phyloP scores from a whole-genome alignment of 1,140 invertebrate genomes.

The Spodoptera frugiperda region DNA sequence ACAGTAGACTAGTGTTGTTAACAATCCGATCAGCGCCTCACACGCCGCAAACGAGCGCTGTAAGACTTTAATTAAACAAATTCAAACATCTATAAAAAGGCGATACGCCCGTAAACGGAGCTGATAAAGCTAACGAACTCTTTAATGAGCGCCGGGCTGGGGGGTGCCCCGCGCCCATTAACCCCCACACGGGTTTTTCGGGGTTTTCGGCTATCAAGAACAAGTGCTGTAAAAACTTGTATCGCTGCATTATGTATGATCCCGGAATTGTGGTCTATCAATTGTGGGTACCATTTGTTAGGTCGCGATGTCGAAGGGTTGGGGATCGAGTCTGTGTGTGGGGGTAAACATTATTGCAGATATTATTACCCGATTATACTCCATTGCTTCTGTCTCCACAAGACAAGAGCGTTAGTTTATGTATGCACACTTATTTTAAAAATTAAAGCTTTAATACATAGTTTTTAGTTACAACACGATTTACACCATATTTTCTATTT shows the following conservation, averaged over 20 bases:
- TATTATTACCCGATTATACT: too few species aligned
- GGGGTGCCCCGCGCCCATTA: not conserved
- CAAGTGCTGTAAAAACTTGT: slow-evolving; percentile 38
- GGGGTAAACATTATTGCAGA: too few species aligned
- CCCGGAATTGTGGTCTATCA: slow-evolving; percentile 2
- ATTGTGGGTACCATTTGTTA: slow-evolving; percentile 17
- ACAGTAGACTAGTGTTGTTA: slow-evolving; percentile 1
- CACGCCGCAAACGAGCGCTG: not conserved
- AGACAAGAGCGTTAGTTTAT: too few species aligned
- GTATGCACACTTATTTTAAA: too few species aligned
- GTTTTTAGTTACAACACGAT: too few species aligned
- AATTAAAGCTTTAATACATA: too few species aligned
- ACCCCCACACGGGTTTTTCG: slow-evolving; percentile 2
- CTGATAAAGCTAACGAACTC: slow-evolving; percentile 54
- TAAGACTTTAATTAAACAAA: slow-evolving; percentile 53
- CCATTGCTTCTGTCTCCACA: too few species aligned
- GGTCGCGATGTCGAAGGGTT: slow-evolving; percentile 14
- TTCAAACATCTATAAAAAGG: slow-evolving; percentile 56
- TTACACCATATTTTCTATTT: too few species aligned
- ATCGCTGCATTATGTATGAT: slow-evolving; percentile 25
- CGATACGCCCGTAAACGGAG: slow-evolving; percentile 29
- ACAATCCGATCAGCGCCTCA: slow-evolving; percentile 6
- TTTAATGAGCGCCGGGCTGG: slow-evolving; percentile 29
- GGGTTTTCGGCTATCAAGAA: not conserved
- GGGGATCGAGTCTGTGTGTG: too few species aligned